A percentile compares a stretch with the other conserved stretches of the same genome.
Conservation (phyloP, 2,797 vertebrate species). For the Pipistrellus pipistrellus region DNA sequence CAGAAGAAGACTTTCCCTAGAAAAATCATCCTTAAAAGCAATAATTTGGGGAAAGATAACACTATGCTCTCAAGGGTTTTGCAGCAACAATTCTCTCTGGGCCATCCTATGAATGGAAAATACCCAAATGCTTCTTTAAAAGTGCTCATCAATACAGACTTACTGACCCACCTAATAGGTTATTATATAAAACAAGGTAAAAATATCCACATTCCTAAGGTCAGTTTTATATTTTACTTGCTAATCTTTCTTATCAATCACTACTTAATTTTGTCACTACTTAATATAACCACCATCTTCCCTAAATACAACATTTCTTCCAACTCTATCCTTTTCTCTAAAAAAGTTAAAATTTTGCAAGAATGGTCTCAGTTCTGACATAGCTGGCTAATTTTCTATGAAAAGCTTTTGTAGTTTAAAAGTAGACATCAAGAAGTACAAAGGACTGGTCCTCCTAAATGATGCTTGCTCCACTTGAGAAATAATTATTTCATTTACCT, state of each 20-base stretch:
- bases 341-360: conserved; percentile 53
- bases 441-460: neutral
- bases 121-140: conserved; percentile 7
- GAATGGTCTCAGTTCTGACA: neutral
- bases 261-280: neutral
- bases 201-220: neutral
- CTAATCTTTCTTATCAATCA: neutral
- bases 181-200: neutral
- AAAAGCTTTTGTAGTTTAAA: conserved; percentile 46
- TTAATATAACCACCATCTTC: neutral
- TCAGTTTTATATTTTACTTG: neutral
- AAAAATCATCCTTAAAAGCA: neutral
- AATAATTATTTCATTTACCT: conserved; percentile 6
- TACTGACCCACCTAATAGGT: neutral
- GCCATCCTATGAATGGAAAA: neutral
- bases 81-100: neutral
- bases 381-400: neutral
- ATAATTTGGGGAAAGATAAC: neutral
- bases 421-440: neutral
- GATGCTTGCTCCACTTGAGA: neutral
- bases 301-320: conserved; percentile 29
- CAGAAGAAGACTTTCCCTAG: neutral
- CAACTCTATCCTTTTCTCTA: neutral
- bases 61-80: neutral
- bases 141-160: neutral